Conservation (phyloP, 2,797 vertebrate species). For the Pantherophis vulpinus region DNA sequence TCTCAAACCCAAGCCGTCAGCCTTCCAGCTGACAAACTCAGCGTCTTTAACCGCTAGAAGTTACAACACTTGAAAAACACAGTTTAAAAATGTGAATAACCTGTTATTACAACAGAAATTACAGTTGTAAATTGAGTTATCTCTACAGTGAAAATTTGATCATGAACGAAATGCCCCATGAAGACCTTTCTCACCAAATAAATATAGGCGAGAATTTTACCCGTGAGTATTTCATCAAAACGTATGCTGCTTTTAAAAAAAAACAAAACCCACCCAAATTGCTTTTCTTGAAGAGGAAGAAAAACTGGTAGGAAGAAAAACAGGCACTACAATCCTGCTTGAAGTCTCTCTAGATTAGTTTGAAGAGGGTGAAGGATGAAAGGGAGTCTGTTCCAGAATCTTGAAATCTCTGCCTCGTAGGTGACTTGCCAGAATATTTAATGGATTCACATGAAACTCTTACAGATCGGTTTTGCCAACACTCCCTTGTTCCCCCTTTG, state of each 20-base stretch:
- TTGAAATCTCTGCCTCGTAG: neutral
- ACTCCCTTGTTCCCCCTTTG: neutral
- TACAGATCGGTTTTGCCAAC: neutral
- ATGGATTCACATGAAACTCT: neutral
- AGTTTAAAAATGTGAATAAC: too few relatives aligned
- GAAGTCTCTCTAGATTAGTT: neutral
- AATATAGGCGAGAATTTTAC: neutral
- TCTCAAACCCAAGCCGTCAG: too few relatives aligned
- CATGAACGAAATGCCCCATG: neutral
- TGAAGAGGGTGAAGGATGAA: constrained; percentile 6
- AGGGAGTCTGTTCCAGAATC: neutral
- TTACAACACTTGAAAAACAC: too few relatives aligned
- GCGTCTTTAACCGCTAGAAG: too few relatives aligned
- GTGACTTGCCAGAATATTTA: neutral
- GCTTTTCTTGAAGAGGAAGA: neutral
- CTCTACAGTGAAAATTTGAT: neutral
- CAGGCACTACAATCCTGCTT: neutral
- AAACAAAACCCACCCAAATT: neutral
- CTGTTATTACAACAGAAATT: too few relatives aligned
- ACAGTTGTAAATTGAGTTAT: too few relatives aligned
- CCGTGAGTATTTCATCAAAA: neutral
- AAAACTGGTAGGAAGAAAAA: neutral
- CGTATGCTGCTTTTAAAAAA: neutral
- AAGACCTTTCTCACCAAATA: neutral
- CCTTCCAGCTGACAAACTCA: too few relatives aligned